These are phyloP conservation scores for Aptenodytes patagonicus DNA, from an alignment of 2,113 vertebrate genomes.

Conservation along the genomic window DNA sequence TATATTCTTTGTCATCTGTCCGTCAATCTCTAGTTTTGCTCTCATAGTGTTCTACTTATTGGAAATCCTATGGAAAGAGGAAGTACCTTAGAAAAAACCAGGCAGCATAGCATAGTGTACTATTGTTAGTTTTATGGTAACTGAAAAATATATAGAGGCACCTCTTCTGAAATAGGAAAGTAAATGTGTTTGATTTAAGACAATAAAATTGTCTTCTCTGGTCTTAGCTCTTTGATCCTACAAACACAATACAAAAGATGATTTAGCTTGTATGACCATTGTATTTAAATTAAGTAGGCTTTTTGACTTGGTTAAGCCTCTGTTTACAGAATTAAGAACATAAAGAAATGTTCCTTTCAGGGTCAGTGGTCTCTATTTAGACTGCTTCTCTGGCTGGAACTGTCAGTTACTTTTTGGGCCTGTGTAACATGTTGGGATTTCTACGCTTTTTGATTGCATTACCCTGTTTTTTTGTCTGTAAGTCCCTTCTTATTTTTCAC, in stretches of 20 bases:
- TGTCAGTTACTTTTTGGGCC: neutral
- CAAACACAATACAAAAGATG: neutral
- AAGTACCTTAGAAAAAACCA: neutral
- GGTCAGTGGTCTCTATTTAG: neutral
- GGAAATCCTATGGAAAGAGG: neutral
- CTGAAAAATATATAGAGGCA: neutral
- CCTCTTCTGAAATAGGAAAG: neutral
- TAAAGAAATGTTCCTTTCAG: neutral
- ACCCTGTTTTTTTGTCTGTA: neutral
- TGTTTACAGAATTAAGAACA: neutral
- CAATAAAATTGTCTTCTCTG: neutral
- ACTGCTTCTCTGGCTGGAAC: neutral
- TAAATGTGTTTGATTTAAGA: neutral
- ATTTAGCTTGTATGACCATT: neutral
- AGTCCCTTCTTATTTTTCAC: neutral
- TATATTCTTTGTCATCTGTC: neutral
- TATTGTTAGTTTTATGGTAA: neutral
- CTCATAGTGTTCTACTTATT: neutral
- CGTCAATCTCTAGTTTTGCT: neutral
- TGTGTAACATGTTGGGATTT: neutral
- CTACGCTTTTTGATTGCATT: neutral
- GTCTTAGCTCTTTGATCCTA: neutral
- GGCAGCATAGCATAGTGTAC: neutral
- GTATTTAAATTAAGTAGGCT: neutral
- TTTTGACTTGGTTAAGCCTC: neutral